phyloP scores from a whole-genome alignment of 2,797 vertebrate genomes.

The Myotis daubentonii region DNA sequence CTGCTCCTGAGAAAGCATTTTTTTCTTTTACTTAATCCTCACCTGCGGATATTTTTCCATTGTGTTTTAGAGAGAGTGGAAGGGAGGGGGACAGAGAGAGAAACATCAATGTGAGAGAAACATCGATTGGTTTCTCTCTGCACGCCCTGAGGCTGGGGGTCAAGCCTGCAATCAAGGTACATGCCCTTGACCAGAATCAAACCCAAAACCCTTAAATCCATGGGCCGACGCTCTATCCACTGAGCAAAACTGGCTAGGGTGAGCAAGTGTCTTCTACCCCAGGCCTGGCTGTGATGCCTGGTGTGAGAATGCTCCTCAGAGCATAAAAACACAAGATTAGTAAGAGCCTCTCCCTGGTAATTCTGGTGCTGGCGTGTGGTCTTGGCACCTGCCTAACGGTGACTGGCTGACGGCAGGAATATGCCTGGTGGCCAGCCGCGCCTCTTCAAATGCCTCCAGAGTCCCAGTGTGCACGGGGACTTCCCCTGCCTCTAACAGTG shows the following conservation, averaged over 20 bases:
- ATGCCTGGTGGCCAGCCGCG: accelerated
- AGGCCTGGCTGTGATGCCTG: background rate
- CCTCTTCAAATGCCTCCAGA: background rate
- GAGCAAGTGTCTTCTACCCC: background rate
- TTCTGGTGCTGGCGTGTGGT: accelerated
- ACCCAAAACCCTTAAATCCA: no score
- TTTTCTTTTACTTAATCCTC: no score
- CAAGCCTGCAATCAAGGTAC: no score
- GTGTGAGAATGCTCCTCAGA: background rate
- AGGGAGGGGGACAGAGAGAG: no score
- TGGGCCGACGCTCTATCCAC: no score
- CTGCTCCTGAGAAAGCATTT: background rate
- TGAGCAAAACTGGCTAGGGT: no score
- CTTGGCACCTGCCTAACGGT: accelerated
- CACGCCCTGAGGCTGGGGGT: no score
- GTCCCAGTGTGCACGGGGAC: background rate
- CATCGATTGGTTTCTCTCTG: no score
- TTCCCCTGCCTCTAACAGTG: accelerated
- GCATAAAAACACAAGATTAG: background rate
- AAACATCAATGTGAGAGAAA: no score
- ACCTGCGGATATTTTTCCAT: no score
- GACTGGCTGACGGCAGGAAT: background rate
- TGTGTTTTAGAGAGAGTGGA: no score
- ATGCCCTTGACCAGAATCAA: no score
- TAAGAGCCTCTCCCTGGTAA: background rate